phyloP scores from a whole-genome alignment of 2,797 vertebrate genomes.

The Melanotaenia trifasciata region DNA sequence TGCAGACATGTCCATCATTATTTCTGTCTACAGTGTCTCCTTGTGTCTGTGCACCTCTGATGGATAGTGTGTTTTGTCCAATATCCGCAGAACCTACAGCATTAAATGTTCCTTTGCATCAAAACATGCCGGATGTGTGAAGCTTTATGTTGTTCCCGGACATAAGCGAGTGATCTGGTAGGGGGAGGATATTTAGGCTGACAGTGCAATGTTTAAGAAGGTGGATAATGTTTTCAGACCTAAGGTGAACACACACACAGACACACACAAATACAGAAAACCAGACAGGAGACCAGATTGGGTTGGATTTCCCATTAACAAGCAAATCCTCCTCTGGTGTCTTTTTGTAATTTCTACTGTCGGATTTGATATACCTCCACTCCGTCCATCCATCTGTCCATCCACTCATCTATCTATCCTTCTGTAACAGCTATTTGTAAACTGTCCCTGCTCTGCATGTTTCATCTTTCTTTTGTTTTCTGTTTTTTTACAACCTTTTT shows the following conservation, averaged over 20 bases:
- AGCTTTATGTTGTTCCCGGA: slow-evolving; percentile 1
- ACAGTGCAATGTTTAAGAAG: slow-evolving; percentile 11
- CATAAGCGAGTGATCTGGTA: neutral
- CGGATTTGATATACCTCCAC: neutral
- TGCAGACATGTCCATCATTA: slow-evolving; percentile 36
- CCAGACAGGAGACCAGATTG: slow-evolving; percentile 18
- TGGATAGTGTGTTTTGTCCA: neutral
- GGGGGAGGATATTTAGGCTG: neutral
- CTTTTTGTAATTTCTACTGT: slow-evolving; percentile 27
- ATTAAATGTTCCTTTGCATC: slow-evolving; percentile 1
- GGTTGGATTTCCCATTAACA: slow-evolving; percentile 52
- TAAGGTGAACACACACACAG: neutral
- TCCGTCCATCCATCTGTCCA: neutral
- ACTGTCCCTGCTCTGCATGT: neutral
- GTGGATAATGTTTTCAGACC: neutral
- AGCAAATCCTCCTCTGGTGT: slow-evolving; percentile 27
- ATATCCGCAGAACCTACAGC: slow-evolving; percentile 10
- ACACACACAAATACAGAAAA: neutral
- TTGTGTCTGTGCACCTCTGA: slow-evolving; percentile 17
- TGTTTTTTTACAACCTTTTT: slow-evolving; percentile 12
- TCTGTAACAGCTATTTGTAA: neutral
- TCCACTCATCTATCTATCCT: neutral
- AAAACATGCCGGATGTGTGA: slow-evolving; percentile 4
- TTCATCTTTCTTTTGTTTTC: neutral
- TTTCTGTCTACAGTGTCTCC: slow-evolving; percentile 19